Evolutionary conservation across 2,888 invertebrate genomes (phyloP).

Genomic region (Andrena fulva): DNA sequence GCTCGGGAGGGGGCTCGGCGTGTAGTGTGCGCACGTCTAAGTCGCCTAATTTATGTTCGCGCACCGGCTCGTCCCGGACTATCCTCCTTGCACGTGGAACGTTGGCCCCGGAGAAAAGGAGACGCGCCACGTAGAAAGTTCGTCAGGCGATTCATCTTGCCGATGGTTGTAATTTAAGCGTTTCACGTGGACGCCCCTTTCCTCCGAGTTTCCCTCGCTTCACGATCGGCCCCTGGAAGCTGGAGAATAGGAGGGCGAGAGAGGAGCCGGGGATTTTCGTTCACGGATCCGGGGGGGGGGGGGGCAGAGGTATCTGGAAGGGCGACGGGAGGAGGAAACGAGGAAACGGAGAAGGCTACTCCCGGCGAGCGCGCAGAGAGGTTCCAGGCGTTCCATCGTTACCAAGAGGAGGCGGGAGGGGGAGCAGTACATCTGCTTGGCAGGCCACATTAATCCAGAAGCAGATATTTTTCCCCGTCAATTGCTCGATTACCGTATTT

Average conservation of each 20-base stretch:
- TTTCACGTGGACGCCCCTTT: constrained; percentile 49
- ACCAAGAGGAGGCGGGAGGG: background rate
- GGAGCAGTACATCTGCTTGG: constrained; percentile 2
- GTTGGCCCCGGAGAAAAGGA: background rate
- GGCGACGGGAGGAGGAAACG: background rate
- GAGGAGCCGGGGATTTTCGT: background rate
- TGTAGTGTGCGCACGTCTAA: constrained; percentile 41
- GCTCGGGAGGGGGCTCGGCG: constrained; percentile 24
- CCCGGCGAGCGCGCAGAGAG: background rate
- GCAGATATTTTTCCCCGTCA: constrained; percentile 34
- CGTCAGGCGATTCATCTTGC: constrained; percentile 59
- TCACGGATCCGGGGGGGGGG: background rate
- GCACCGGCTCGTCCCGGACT: constrained; percentile 48
- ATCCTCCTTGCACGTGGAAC: constrained; percentile 30
- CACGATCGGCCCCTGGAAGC: background rate
- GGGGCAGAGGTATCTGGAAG: background rate
- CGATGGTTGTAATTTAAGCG: constrained; percentile 57
- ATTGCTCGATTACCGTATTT: constrained; percentile 67
- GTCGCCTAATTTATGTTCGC: constrained; percentile 67
- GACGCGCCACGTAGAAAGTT: constrained; percentile 52
- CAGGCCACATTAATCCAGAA: constrained; percentile 38
- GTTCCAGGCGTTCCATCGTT: background rate
- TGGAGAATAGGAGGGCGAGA: constrained; percentile 9
- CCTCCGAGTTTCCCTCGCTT: constrained; percentile 14
- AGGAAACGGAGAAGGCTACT: background rate